A percentile compares a stretch with the other conserved stretches of the same genome.
phyloP scores from a whole-genome alignment of 2,797 vertebrate species.

The Anableps anableps region DNA sequence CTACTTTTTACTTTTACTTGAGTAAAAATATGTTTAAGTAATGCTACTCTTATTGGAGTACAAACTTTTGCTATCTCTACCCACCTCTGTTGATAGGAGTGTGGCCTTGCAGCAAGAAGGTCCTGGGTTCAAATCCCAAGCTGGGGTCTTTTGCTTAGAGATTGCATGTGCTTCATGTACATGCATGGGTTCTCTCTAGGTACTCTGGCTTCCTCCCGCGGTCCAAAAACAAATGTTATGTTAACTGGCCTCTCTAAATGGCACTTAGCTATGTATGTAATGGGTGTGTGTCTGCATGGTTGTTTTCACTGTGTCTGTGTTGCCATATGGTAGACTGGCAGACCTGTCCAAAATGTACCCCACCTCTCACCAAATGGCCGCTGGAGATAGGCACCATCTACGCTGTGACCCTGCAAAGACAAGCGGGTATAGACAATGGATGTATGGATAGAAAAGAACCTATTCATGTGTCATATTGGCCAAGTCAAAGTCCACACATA shows the following conservation, averaged over 20 bases:
- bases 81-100: not conserved
- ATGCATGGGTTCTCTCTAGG: no score
- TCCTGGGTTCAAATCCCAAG: not conserved
- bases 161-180: no score
- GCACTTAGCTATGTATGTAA: no score
- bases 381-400: no score
- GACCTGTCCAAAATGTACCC: no score
- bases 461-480: not conserved
- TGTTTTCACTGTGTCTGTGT: no score
- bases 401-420: not conserved
- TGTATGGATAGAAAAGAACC: not conserved
- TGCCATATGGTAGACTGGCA: no score
- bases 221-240: no score
- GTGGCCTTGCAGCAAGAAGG: not conserved
- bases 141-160: not conserved
- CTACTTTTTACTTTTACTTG: not conserved
- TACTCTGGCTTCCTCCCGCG: no score
- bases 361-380: no score
- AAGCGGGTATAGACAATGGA: not conserved
- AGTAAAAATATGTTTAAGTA: not conserved
- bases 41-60: not conserved
- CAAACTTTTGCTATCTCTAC: not conserved
- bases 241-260: no score
- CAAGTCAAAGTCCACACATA: not conserved
- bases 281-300: no score